Conservation (phyloP, 2,888 invertebrate species). For the Calameuta pallipes region DNA sequence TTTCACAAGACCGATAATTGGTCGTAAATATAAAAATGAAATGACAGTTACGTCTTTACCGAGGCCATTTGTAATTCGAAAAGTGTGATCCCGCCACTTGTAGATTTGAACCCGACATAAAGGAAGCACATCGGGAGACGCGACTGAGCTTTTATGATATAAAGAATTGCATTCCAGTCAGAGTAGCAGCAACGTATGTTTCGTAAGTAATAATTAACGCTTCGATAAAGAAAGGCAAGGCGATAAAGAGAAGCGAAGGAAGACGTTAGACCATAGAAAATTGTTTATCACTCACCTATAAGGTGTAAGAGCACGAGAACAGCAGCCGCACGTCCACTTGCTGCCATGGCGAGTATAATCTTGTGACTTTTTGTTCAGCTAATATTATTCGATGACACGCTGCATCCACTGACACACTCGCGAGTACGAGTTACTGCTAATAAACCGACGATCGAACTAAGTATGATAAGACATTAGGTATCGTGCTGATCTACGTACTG, state of each 20-base stretch:
- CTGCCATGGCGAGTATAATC: slow-evolving; percentile 48
- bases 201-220: too few relatives aligned
- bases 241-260: not conserved
- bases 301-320: slow-evolving; percentile 47
- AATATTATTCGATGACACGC: slow-evolving; percentile 1
- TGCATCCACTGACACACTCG: slow-evolving; percentile 19
- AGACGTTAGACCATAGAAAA: not conserved
- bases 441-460: slow-evolving; percentile 19
- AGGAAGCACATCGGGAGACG: too few relatives aligned
- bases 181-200: too few relatives aligned
- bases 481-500: slow-evolving; percentile 43
- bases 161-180: too few relatives aligned
- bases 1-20: too few relatives aligned
- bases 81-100: too few relatives aligned
- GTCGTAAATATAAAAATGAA: too few relatives aligned
- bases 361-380: not conserved
- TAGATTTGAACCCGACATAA: too few relatives aligned
- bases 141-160: too few relatives aligned
- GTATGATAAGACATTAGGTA: slow-evolving; percentile 30
- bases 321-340: slow-evolving; percentile 41
- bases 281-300: slow-evolving; percentile 49
- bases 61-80: too few relatives aligned
- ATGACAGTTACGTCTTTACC: too few relatives aligned
- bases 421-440: not conserved
- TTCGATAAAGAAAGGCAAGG: too few relatives aligned